Evolutionary conservation across 2,888 invertebrate species (phyloP).

Genomic region (Tachina lurida): DNA sequence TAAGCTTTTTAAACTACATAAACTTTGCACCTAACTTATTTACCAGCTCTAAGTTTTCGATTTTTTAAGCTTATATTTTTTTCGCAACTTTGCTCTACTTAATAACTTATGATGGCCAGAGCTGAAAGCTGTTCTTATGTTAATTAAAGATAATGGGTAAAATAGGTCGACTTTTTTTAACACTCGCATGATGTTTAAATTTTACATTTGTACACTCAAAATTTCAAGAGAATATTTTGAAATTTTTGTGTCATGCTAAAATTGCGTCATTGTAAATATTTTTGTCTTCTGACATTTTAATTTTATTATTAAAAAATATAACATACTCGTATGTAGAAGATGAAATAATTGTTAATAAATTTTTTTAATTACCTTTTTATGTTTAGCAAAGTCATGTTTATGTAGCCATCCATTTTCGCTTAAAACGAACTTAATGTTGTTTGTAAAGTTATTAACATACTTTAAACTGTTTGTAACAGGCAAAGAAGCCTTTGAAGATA

Average conservation of each 20-base stretch:
- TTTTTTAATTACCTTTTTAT: constrained; percentile 7
- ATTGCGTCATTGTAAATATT: background rate
- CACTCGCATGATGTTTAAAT: background rate
- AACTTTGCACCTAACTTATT: too few relatives aligned
- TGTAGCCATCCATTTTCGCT: too few relatives aligned
- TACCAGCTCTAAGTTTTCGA: too few relatives aligned
- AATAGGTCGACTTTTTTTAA: too few relatives aligned
- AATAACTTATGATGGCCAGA: too few relatives aligned
- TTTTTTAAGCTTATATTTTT: too few relatives aligned
- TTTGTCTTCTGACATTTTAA: too few relatives aligned
- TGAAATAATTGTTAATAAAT: background rate
- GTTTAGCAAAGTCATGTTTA: constrained; percentile 7
- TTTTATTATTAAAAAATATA: too few relatives aligned
- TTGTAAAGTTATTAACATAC: background rate
- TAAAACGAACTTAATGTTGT: background rate
- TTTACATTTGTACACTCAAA: background rate
- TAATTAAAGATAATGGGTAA: too few relatives aligned
- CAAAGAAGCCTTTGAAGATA: background rate
- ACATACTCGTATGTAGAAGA: background rate
- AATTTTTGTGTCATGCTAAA: background rate
- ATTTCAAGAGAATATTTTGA: background rate
- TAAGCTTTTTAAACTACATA: too few relatives aligned
- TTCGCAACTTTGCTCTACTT: too few relatives aligned
- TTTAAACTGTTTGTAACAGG: background rate
- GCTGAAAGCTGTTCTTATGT: too few relatives aligned